Evolutionary conservation across 2,797 vertebrate species (phyloP).

Genomic region (Megaceryle alcyon): DNA sequence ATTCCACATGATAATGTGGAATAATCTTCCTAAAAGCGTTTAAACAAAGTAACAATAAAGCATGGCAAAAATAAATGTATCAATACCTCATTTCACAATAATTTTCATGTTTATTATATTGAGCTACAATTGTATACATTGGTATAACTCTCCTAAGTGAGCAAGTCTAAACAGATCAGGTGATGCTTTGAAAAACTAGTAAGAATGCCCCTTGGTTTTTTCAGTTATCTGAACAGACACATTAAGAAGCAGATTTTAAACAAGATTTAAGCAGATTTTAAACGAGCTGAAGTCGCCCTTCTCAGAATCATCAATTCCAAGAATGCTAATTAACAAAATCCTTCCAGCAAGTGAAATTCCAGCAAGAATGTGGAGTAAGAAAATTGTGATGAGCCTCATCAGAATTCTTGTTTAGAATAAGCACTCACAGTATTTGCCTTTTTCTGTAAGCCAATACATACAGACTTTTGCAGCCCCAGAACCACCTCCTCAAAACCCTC

Average conservation of each 20-base stretch:
- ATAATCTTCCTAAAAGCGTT: background rate
- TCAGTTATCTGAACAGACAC: background rate
- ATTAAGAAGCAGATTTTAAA: background rate
- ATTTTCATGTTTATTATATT: background rate
- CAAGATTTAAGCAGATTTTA: background rate
- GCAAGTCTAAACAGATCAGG: background rate
- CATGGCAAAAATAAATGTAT: background rate
- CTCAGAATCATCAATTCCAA: background rate
- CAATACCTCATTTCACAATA: background rate
- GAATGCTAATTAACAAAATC: background rate
- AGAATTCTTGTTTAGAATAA: background rate
- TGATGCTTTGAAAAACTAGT: background rate
- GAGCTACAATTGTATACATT: background rate
- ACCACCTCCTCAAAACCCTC: background rate
- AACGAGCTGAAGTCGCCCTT: background rate
- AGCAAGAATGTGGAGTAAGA: background rate
- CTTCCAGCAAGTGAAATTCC: background rate
- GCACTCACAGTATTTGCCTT: background rate
- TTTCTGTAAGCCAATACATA: background rate
- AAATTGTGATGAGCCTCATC: background rate
- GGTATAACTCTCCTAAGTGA: background rate
- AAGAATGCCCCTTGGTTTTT: background rate
- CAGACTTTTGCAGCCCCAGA: background rate
- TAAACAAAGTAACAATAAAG: background rate
- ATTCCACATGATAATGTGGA: background rate